Percentiles rank a stretch among this genome's conserved stretches.
These are phyloP conservation scores for Chalcis sispes DNA, from an alignment of 2,888 invertebrate genomes.

Conservation along the genomic window DNA sequence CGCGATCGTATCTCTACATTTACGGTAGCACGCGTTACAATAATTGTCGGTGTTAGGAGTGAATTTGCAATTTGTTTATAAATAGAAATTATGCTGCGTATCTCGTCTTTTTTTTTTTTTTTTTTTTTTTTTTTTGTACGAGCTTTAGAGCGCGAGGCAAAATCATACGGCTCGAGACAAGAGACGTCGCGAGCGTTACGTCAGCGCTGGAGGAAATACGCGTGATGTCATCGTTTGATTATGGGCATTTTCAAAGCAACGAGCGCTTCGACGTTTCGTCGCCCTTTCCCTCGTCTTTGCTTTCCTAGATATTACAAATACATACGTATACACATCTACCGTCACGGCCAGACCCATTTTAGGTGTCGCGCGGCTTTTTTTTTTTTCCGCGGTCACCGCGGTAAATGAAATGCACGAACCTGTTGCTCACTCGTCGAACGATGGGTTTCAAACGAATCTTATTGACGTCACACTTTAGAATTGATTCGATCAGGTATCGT, in stretches of 20 bases:
- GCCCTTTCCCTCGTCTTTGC: background rate
- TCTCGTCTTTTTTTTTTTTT: too few relatives aligned
- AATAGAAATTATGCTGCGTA: slow-evolving; percentile 18
- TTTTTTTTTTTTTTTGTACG: background rate
- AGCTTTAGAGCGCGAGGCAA: background rate
- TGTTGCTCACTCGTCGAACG: background rate
- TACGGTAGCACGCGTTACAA: too few relatives aligned
- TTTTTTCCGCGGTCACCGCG: too few relatives aligned
- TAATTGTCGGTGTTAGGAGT: too few relatives aligned
- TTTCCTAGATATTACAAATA: background rate
- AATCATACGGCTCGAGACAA: too few relatives aligned
- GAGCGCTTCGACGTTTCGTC: background rate
- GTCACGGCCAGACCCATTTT: too few relatives aligned
- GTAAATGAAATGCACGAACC: too few relatives aligned
- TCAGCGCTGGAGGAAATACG: slow-evolving; percentile 17
- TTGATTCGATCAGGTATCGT: background rate
- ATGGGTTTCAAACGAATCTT: background rate
- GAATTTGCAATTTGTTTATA: background rate
- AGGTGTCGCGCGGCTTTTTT: too few relatives aligned
- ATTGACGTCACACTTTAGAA: slow-evolving; percentile 1
- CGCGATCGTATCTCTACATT: too few relatives aligned
- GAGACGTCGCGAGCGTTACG: slow-evolving; percentile 20
- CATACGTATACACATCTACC: too few relatives aligned
- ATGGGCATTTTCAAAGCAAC: slow-evolving; percentile 22
- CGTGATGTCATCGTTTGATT: slow-evolving; percentile 28